Conservation (phyloP, 2,113 vertebrate species). For the Gulo gulo region DNA sequence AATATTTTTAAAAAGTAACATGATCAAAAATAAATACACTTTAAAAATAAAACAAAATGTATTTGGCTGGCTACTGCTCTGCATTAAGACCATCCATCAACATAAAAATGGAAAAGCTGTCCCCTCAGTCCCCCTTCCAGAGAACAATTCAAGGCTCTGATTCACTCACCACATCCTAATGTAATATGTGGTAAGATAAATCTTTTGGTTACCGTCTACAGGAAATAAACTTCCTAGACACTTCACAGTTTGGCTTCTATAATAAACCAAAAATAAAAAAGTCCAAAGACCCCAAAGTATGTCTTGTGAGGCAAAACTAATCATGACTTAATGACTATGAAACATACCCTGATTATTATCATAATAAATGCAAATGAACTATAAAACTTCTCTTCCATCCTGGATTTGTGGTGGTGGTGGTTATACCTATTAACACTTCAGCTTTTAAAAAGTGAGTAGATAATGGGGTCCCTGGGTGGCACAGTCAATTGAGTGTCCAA, state of each 20-base stretch:
- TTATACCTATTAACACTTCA: conserved; percentile 25
- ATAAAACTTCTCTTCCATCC: conserved; percentile 1
- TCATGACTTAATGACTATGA: conserved; percentile 31
- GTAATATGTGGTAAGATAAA: conserved; percentile 64
- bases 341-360: neutral
- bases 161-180: conserved; percentile 72
- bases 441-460: conserved; percentile 25
- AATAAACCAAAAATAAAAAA: conserved; percentile 40
- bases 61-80: neutral
- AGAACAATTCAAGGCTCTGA: conserved; percentile 58
- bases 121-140: conserved; percentile 11
- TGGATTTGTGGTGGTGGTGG: conserved; percentile 8
- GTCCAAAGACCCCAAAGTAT: conserved; percentile 10
- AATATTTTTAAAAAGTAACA: neutral
- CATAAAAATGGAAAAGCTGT: conserved; percentile 63
- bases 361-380: conserved; percentile 43
- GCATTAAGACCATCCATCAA: conserved; percentile 57
- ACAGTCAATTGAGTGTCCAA: neutral
- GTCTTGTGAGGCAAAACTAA: neutral
- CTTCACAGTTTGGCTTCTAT: conserved; percentile 41
- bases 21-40: neutral
- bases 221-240: conserved; percentile 63
- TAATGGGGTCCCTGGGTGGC: neutral
- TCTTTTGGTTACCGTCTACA: conserved; percentile 48
- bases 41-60: conserved; percentile 2